phyloP scores from a whole-genome alignment of 64 coral and sea anemone genomes.

The Anthopleura sola region DNA sequence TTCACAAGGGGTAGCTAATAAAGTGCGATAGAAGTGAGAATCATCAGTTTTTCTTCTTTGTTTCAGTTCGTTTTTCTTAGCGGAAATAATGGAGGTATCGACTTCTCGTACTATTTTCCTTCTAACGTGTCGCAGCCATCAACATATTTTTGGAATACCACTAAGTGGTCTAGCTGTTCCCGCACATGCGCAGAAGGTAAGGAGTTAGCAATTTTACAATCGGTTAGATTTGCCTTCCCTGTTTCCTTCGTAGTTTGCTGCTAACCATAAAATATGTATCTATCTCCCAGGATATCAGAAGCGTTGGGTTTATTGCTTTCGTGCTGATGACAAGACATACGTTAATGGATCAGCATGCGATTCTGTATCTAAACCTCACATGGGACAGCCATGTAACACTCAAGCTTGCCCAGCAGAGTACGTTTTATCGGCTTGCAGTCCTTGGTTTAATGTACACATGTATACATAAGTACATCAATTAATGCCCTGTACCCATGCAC shows the following conservation, averaged over 20 bases:
- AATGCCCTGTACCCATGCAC: no score
- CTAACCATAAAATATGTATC: background rate
- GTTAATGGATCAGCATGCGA: constrained; percentile 1
- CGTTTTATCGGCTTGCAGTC: background rate
- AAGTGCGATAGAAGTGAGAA: no score
- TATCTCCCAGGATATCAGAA: background rate
- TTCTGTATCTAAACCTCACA: background rate
- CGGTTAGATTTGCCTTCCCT: no score
- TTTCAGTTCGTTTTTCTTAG: constrained; percentile 43
- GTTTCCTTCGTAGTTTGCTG: no score
- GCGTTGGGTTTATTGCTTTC: constrained; percentile 32
- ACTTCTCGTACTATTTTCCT: constrained; percentile 36
- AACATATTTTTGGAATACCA: constrained; percentile 5
- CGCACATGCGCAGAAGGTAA: constrained; percentile 51
- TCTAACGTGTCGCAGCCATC: constrained; percentile 1
- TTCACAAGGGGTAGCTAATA: no score
- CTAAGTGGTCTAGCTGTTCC: constrained; percentile 27
- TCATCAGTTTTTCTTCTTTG: background rate
- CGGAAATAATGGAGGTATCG: constrained; percentile 21
- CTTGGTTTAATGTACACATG: no score
- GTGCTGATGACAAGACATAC: constrained; percentile 38
- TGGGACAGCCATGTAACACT: constrained; percentile 1
- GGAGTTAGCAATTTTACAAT: no score
- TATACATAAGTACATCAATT: no score
- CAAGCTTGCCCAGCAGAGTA: constrained; percentile 35